phyloP scores from a whole-genome alignment of 1,140 invertebrate genomes.

The Hyles vespertilio region DNA sequence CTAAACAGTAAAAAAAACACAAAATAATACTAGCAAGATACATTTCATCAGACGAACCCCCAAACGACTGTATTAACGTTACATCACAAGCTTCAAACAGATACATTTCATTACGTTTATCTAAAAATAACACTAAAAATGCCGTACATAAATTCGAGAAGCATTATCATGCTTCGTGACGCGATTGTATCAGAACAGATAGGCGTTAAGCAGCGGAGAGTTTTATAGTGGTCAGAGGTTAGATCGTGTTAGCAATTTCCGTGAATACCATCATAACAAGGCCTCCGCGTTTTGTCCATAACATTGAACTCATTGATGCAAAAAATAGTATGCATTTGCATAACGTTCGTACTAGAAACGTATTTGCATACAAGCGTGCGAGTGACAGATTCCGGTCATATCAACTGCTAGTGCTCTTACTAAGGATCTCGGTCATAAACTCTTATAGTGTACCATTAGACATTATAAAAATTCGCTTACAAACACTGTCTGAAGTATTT shows the following conservation, averaged over 20 bases:
- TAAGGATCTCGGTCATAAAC: conserved; percentile 11
- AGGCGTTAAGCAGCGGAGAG: conserved; percentile 20
- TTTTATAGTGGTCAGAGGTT: conserved; percentile 27
- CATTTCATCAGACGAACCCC: no score
- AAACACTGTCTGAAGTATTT: no score
- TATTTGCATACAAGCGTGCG: conserved; percentile 21
- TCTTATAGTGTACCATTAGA: neutral
- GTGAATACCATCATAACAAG: conserved; percentile 19
- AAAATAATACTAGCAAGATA: no score
- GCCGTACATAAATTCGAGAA: no score
- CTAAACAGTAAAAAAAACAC: no score
- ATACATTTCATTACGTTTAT: no score
- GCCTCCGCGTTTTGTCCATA: conserved; percentile 11
- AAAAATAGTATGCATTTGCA: conserved; percentile 19
- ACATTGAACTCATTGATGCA: conserved; percentile 12
- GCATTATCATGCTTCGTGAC: conserved; percentile 16
- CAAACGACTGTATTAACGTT: no score
- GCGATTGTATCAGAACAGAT: conserved; percentile 17
- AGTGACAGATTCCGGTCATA: conserved; percentile 29
- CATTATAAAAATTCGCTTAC: no score
- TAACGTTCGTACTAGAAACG: conserved; percentile 13
- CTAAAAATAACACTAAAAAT: no score
- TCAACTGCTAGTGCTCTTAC: conserved; percentile 13
- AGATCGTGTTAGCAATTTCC: conserved; percentile 26
- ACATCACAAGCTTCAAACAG: no score